These are phyloP conservation scores for Oscheius sp. DNA, from an alignment of 2,888 invertebrate species.

Conservation along the genomic window DNA sequence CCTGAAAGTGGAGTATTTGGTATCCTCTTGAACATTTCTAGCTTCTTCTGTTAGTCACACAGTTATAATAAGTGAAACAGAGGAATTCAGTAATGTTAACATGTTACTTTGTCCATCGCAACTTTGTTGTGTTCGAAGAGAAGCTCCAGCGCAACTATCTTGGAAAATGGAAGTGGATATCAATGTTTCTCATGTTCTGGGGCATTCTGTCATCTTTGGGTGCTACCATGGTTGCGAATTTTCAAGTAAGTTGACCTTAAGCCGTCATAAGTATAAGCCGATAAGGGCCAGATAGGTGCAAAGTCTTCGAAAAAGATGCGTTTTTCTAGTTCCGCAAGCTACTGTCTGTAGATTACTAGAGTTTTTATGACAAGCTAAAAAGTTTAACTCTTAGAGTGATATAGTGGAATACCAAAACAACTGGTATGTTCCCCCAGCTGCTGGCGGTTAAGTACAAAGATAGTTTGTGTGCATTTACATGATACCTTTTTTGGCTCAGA, in stretches of 20 bases:
- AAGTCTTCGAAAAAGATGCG: too few species aligned
- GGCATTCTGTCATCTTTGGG: slow-evolving; percentile 78
- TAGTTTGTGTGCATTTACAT: too few species aligned
- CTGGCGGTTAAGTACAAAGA: too few species aligned
- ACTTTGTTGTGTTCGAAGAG: slow-evolving; percentile 30
- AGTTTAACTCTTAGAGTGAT: too few species aligned
- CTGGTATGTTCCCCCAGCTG: too few species aligned
- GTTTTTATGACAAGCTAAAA: too few species aligned
- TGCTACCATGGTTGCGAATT: slow-evolving; percentile 81
- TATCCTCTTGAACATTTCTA: slow-evolving; percentile 81
- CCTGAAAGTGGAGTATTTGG: slow-evolving; percentile 86
- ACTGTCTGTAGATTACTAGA: too few species aligned
- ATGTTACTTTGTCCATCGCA: slow-evolving; percentile 31
- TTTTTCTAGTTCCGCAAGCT: too few species aligned
- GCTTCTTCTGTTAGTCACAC: slow-evolving; percentile 27
- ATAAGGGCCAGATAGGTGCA: too few species aligned
- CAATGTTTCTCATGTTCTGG: slow-evolving; percentile 29
- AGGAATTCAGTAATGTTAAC: slow-evolving; percentile 35
- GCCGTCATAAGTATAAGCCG: too few species aligned
- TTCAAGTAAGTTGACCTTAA: slow-evolving; percentile 76
- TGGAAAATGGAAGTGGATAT: slow-evolving; percentile 29
- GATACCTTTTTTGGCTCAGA: too few species aligned
- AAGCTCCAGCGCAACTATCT: slow-evolving; percentile 11
- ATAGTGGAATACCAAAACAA: too few species aligned
- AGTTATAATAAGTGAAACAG: neutral